Conservation (phyloP, 2,797 vertebrate genomes). For the Chaenodraco wilsoni region DNA sequence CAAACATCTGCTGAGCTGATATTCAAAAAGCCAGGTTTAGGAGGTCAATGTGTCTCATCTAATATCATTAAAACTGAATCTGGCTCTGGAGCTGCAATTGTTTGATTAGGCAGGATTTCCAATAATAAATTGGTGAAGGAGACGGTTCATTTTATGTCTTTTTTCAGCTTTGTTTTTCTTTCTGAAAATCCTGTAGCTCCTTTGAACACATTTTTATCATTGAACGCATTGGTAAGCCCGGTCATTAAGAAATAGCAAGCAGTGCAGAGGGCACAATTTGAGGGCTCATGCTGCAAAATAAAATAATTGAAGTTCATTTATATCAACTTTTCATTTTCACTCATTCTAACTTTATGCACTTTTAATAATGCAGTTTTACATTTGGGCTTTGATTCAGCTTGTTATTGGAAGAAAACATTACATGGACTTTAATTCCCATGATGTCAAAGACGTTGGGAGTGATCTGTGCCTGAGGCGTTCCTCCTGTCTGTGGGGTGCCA, state of each 20-base stretch:
- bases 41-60: constrained; percentile 26
- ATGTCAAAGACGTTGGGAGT: constrained; percentile 44
- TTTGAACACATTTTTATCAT: constrained; percentile 58
- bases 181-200: constrained; percentile 27
- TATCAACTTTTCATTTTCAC: constrained; percentile 46
- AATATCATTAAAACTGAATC: constrained; percentile 24
- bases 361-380: constrained; percentile 57
- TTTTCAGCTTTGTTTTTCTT: background rate
- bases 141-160: background rate
- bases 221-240: constrained; percentile 54
- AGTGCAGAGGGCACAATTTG: constrained; percentile 50
- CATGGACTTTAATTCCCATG: constrained; percentile 21
- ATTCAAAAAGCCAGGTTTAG: constrained; percentile 15
- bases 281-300: constrained; percentile 59
- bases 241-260: constrained; percentile 76
- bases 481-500: constrained; percentile 44
- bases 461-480: constrained; percentile 47
- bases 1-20: constrained; percentile 5
- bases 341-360: constrained; percentile 51
- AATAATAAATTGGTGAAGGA: constrained; percentile 22
- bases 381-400: constrained; percentile 33
- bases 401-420: constrained; percentile 34
- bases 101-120: constrained; percentile 48
- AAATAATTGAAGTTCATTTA: constrained; percentile 72
- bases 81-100: constrained; percentile 3